Base-by-base conservation (phyloP, 2,113 vertebrate genomes). In the Dasyornis broadbenti region DNA sequence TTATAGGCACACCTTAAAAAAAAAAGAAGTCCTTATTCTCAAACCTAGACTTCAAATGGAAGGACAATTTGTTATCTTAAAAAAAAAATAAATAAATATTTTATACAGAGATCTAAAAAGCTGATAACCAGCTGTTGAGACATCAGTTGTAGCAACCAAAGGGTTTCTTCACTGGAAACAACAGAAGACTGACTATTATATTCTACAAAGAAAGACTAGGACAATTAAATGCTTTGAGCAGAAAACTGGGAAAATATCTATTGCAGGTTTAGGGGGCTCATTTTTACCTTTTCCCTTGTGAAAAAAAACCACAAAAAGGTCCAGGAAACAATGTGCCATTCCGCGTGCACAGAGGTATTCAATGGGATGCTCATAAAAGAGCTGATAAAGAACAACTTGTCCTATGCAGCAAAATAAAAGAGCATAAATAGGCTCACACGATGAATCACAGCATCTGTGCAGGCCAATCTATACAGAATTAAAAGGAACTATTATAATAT, bases 381-480 rank as follows among this genome's bases (percentile, higher is more conserved):
- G 31, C 60, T 47, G 54, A 42, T 94, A 73, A 85, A 93, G 83
- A 95, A 91, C 72, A 93, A 68, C 56, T 96, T 86, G 45, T 90
- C 82, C 82, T 56, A 83, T 0, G 4, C 60, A 92, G 54, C 9
- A 64, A 90, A 93, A 93, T 68, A 77, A 83, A 96, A 92, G 71
- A 89, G 60, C 50, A 78, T 90, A 93, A 95, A 93, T 77, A 92
- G 60, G 30, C 45, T 92, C 19, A 70, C 72, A 90, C 0, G 6
- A 93, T 96, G 88, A 92, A 92, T 94, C 76, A 94, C 56, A 90
- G 71, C 45, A 94, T 73, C 76, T 94, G 75, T 86, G 71, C 66
- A 61, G 78, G 18, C 40, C 45, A 85, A 52, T 0, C 3, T 40
- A 77, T 12, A 18, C 27, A 61, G 45, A 93, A 92, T 39, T 94